Evolutionary conservation across 2,888 invertebrate species (phyloP), one percentile per base, ranked within the genome.

Genomic region (Hydrotaea diabolus): DNA sequence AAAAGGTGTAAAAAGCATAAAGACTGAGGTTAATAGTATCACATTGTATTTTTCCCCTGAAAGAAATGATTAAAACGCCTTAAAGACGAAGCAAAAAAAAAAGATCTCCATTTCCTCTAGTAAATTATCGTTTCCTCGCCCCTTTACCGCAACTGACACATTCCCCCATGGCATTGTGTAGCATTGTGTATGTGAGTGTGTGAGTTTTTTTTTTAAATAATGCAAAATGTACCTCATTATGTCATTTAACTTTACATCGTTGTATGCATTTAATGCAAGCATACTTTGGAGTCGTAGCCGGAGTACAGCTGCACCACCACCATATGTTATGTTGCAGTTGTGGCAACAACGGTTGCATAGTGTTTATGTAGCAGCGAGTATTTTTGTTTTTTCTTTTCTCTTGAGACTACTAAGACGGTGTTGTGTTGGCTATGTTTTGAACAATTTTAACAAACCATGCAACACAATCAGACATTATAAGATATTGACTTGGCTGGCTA

Each of bases 181-280:
- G 2, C 7, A 31, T 7, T 31, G 2, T 31, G 31, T 31, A 2
- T 31, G 13, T 23, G 71, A 53, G 26, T 55, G 15, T 73, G n/a
- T 53, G 2, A 17, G 49, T 17, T 46, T 71, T 36, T 72, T 36
- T 57, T n/a, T 53, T 83, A 79, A 83, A 83, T 86, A 83, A 85
- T 86, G 81, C 83, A 86, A 85, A 87, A 82, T 83, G 80, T 78
- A 85, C 71, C 87, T 87, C 86, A 87, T 87, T 87, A 87, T 86
- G 87, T 86, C 87, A 87, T 87, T 86, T 82, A 77, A 49, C 69
- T 80, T 77, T 74, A 77, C 64, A 85, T 39, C 66, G 62, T n/a
- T n/a, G n/a, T 82, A 83, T 76, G 55, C 49, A 79, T 69, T 88
- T 88, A 87, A 89, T 90, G 88, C 86, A 77, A 80, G 74, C 76